Evolutionary conservation across 1,140 invertebrate genomes (phyloP).

Genomic region (Aphis gossypii): DNA sequence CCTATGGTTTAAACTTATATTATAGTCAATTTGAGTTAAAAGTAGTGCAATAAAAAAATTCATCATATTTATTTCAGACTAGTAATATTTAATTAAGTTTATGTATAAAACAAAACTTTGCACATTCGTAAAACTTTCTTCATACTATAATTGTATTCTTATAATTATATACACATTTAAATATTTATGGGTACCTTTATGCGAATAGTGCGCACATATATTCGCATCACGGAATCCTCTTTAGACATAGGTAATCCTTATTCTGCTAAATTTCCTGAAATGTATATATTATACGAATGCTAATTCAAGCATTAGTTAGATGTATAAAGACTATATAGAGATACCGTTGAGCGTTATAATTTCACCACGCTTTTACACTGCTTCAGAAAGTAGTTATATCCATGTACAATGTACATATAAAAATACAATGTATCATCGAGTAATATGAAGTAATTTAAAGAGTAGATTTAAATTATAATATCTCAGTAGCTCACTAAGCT

Average conservation of each 20-base stretch:
- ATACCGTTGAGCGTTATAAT: neutral
- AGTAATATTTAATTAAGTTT: neutral
- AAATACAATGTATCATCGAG: neutral
- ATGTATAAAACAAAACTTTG: neutral
- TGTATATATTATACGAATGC: neutral
- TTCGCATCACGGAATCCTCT: neutral
- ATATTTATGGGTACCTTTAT: neutral
- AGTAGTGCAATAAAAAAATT: neutral
- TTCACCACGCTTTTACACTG: neutral
- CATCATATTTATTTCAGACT: neutral
- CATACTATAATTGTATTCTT: neutral
- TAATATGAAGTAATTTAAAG: neutral
- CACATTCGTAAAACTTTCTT: neutral
- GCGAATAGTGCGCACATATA: neutral
- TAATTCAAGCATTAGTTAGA: neutral
- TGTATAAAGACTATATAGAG: neutral
- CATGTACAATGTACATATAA: neutral
- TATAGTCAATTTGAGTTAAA: neutral
- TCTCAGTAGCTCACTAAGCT: neutral
- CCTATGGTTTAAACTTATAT: neutral
- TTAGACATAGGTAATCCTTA: neutral
- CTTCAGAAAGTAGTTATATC: neutral
- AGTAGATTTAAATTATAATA: neutral
- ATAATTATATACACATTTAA: conserved; percentile 10
- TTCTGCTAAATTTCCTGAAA: neutral